Percentiles rank a stretch among this genome's conserved stretches.
These are phyloP conservation scores for Meleagris gallopavo DNA, from an alignment of 2,113 vertebrate genomes.

Conservation along the genomic window DNA sequence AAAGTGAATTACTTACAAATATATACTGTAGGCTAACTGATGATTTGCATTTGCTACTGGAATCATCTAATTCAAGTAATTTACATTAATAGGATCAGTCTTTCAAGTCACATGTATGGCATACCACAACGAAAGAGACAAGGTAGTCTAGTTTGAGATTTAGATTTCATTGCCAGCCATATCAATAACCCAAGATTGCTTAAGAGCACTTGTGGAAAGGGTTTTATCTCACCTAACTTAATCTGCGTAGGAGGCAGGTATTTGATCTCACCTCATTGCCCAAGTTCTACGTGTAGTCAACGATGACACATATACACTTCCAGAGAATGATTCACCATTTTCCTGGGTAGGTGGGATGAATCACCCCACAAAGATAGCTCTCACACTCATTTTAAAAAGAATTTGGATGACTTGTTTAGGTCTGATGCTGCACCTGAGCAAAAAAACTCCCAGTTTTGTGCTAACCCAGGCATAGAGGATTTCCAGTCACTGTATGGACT, in stretches of 20 bases:
- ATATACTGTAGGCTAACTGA: neutral
- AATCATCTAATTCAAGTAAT: neutral
- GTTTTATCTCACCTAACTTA: neutral
- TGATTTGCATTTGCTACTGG: neutral
- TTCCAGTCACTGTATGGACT: neutral
- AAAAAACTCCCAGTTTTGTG: neutral
- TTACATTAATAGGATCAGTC: neutral
- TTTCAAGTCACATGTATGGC: neutral
- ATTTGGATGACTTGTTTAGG: neutral
- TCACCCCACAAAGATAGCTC: neutral
- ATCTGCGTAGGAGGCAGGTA: neutral
- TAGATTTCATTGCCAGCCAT: neutral
- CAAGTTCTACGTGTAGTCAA: neutral
- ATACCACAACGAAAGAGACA: neutral
- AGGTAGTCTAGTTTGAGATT: neutral
- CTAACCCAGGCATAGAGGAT: neutral
- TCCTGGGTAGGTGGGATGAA: conserved; percentile 30
- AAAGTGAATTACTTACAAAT: neutral
- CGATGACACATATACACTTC: neutral
- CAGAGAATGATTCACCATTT: conserved; percentile 28
- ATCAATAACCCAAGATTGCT: neutral
- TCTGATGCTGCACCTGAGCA: neutral
- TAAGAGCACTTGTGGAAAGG: neutral
- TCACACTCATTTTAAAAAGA: neutral
- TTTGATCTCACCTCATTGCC: neutral